These are phyloP conservation scores for Otis tarda DNA, from an alignment of 2,113 vertebrate genomes.

Conservation along the genomic window DNA sequence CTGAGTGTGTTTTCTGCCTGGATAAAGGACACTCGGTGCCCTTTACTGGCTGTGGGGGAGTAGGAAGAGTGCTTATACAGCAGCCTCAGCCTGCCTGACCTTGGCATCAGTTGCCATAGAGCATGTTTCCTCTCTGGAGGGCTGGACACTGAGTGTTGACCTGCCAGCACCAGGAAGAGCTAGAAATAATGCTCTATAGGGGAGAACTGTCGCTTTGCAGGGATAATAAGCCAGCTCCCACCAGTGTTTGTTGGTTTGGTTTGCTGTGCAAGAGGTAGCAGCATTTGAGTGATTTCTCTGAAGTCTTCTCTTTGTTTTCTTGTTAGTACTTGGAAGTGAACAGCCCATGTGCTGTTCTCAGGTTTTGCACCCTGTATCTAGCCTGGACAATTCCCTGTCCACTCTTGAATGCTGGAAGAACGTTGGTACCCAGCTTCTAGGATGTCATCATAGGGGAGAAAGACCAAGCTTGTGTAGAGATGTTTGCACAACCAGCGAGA, in stretches of 20 bases:
- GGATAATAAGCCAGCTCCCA: not conserved
- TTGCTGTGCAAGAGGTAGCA: not conserved
- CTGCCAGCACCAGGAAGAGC: not conserved
- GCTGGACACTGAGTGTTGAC: not conserved
- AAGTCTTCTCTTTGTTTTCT: not conserved
- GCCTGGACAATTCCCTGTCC: not conserved
- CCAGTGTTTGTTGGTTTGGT: not conserved
- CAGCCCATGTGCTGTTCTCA: not conserved
- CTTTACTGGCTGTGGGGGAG: not conserved
- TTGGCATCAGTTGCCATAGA: not conserved
- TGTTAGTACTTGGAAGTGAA: not conserved
- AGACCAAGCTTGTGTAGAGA: not conserved
- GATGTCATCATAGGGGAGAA: not conserved
- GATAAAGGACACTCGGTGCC: not conserved
- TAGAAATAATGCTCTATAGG: not conserved
- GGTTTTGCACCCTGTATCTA: not conserved
- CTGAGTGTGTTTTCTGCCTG: not conserved
- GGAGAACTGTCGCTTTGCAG: not conserved
- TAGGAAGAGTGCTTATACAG: not conserved
- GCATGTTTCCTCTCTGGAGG: not conserved
- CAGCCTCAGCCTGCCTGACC: not conserved
- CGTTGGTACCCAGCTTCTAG: not conserved
- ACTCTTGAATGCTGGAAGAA: not conserved
- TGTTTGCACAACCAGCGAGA: not conserved
- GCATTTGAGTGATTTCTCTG: not conserved